Base-by-base conservation (phyloP, 2,888 invertebrate genomes). In the Pasiphila rectangulata region DNA sequence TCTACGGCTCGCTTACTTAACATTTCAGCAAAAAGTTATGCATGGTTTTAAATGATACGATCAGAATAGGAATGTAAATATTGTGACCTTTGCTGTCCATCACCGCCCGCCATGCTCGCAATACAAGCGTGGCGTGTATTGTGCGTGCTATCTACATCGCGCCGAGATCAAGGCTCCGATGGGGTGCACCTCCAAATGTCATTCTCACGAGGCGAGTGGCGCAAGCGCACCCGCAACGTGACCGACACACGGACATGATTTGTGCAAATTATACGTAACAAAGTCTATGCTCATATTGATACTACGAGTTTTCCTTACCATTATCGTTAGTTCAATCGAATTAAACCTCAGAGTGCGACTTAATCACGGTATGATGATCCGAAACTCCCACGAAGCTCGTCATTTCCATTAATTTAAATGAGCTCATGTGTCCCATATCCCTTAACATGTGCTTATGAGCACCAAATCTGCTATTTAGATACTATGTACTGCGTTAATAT, bases 191-290 rank as follows among this genome's bases (percentile, higher is more conserved):
- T 30, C 30, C 7, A 44, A 49, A 49, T 49, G 44, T 49, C 44
- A 49, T 45, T 49, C 49, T 40, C 49, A 46, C 46, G 50, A n/a
- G n/a, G n/a, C 13, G 37, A 15, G 24, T 46, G 43, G 38, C 46
- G 50, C 48, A 51, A 51, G 41, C 25, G 20, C n/a, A n/a, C n/a
- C n/a, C n/a, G 5, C 19, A 29, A 6, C 51, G 47, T 32, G 38
- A 48, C 53, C 41, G 41, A 47, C 46, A 38, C 54, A 48, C 59
- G 66, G 64, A 69, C 74, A 67, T 78, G 74, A 79, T 78, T 79
- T 75, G 78, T 71, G 75, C 72, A 79, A 74, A 81, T 79, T 75
- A 74, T 67, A 71, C 61, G 52, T 44, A 15, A 3, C n/a, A 4
- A n/a, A n/a, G 38, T 38, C 46, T 51, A 50, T 46, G 50, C 40